Conservation (phyloP, 2,113 vertebrate genomes). For the Scatophagus argus region DNA sequence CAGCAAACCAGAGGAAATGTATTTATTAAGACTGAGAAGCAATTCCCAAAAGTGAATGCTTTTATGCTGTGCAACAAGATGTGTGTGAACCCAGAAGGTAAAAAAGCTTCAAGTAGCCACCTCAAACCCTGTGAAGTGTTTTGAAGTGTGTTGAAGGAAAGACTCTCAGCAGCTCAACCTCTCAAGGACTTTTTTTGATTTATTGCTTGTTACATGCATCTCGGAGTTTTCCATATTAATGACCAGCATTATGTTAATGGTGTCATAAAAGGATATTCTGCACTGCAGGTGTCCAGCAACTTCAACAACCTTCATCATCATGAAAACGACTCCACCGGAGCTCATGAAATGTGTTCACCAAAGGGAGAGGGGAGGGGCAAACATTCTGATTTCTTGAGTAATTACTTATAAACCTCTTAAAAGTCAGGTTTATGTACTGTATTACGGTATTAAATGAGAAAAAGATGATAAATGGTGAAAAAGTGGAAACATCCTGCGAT, state of each 20-base stretch:
- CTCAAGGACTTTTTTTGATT: slow-evolving; percentile 57
- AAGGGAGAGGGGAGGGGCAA: not conserved
- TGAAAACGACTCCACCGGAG: not conserved
- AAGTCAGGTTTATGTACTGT: not conserved
- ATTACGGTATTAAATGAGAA: not conserved
- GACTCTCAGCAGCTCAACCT: slow-evolving; percentile 14
- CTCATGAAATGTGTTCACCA: not conserved
- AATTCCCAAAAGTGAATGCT: not conserved
- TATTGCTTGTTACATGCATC: slow-evolving; percentile 15
- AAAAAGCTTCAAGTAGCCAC: slow-evolving; percentile 23
- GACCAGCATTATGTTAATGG: slow-evolving; percentile 51
- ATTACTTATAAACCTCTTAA: not conserved
- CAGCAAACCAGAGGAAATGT: not conserved
- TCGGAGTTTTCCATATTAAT: slow-evolving; percentile 56
- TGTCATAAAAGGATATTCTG: slow-evolving; percentile 20
- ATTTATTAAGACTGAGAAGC: not conserved
- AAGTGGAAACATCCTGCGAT: not conserved
- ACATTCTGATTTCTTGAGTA: not conserved
- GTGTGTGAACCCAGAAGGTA: not conserved
- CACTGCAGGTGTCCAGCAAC: slow-evolving; percentile 46
- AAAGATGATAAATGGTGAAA: not conserved
- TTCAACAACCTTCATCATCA: slow-evolving; percentile 27
- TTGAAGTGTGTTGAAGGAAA: slow-evolving; percentile 27
- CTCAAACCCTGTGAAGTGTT: slow-evolving; percentile 17
- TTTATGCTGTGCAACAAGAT: slow-evolving; percentile 20